Conservation (phyloP, 2,888 invertebrate genomes). For the Tetranychus truncatus region DNA sequence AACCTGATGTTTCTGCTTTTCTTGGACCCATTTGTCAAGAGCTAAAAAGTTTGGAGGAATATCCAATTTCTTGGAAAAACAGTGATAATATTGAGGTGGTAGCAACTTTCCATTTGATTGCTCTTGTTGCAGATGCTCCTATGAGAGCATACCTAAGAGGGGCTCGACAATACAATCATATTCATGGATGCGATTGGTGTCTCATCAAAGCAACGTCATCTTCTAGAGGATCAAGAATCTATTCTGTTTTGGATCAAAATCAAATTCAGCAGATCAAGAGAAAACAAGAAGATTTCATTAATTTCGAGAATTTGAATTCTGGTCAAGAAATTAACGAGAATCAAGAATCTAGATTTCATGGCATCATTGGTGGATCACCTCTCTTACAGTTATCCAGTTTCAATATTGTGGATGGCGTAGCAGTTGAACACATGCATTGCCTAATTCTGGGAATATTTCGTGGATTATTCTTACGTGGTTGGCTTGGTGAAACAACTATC, state of each 20-base stretch:
- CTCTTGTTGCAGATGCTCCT: background rate
- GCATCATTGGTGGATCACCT: background rate
- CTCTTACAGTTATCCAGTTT: background rate
- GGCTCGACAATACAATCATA: background rate
- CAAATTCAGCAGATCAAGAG: background rate
- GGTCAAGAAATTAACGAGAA: background rate
- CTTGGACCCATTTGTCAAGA: slow-evolving; percentile 6
- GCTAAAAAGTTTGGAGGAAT: background rate
- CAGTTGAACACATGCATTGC: background rate
- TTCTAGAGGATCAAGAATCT: background rate
- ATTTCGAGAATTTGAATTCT: background rate
- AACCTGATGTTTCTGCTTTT: background rate
- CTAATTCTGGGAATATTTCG: background rate
- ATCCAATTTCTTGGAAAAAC: background rate
- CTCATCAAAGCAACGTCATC: background rate
- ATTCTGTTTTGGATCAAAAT: background rate
- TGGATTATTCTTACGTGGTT: background rate
- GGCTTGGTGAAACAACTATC: background rate
- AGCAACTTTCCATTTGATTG: background rate
- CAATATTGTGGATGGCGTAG: background rate
- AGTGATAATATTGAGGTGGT: too few relatives aligned
- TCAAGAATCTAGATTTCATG: background rate
- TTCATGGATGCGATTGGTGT: background rate
- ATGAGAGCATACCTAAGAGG: slow-evolving; percentile 8
- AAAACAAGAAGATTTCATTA: background rate